A percentile compares a stretch with the other conserved stretches of the same genome.
Conservation (phyloP, 37 sponge, comb jelly and placozoan genomes). For the Tethya wilhelma region DNA sequence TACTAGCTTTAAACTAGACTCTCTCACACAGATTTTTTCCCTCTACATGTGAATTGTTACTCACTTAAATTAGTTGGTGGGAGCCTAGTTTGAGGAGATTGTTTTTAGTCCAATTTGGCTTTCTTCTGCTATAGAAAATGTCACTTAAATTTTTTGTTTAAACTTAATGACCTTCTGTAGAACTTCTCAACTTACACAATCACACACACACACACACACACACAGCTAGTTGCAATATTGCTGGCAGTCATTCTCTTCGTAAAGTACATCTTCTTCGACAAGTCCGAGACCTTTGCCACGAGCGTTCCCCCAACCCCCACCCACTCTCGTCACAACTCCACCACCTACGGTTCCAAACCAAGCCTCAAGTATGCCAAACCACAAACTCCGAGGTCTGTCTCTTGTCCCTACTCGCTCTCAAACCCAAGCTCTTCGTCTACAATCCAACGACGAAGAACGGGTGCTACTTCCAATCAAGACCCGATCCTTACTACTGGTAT, state of each 20-base stretch:
- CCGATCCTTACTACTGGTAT: too few relatives aligned
- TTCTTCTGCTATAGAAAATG: not conserved
- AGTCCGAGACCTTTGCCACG: constrained; percentile 30
- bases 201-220: not conserved
- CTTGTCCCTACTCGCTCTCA: not conserved
- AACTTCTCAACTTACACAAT: not conserved
- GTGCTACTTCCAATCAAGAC: too few relatives aligned
- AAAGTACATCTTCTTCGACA: constrained; percentile 76
- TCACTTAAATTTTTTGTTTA: not conserved
- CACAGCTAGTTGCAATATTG: constrained; percentile 47
- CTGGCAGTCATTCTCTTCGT: constrained; percentile 50
- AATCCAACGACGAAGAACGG: not conserved
- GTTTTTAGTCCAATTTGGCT: too few relatives aligned
- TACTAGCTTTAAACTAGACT: too few relatives aligned
- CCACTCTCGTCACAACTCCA: not conserved
- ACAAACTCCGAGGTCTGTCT: not conserved
- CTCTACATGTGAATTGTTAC: too few relatives aligned
- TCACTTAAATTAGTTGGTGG: too few relatives aligned
- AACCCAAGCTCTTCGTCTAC: too few relatives aligned
- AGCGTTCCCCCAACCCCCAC: constrained; percentile 32
- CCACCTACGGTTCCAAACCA: not conserved
- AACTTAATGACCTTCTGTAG: not conserved
- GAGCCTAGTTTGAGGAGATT: too few relatives aligned
- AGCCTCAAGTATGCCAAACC: too few relatives aligned
- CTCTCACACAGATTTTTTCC: too few relatives aligned